Percentiles rank a stretch among this genome's conserved stretches.
phyloP scores from a whole-genome alignment of 2,888 invertebrate species.

The Torymus aiolomorphi region DNA sequence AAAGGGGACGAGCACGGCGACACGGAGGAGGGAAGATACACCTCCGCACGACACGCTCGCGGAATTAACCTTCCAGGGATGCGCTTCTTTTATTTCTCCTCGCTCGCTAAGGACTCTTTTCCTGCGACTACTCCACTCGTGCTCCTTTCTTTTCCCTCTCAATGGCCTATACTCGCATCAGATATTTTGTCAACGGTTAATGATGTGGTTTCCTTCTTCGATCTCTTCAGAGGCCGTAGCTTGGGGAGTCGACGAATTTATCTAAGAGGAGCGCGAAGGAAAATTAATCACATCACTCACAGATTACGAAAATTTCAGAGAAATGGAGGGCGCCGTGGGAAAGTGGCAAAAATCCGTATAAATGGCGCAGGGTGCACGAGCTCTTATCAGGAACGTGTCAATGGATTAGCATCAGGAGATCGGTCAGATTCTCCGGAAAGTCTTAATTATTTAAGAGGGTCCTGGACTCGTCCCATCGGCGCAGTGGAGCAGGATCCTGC shows the following conservation, averaged over 20 bases:
- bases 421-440: constrained; percentile 52
- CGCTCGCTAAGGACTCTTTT: neutral
- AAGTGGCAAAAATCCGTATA: constrained; percentile 20
- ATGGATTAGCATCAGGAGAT: constrained; percentile 52
- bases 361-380: neutral
- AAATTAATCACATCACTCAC: neutral
- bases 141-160: constrained; percentile 41
- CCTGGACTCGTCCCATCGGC: constrained; percentile 50
- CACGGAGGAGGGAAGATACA: constrained; percentile 59
- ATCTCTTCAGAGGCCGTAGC: too few species aligned
- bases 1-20: constrained; percentile 6
- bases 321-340: constrained; percentile 19
- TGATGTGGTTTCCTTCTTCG: too few species aligned
- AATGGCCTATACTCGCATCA: too few species aligned
- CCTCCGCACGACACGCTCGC: constrained; percentile 53
- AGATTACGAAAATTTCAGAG: neutral
- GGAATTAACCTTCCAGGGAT: constrained; percentile 69
- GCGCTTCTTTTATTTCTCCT: constrained; percentile 51
- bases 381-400: constrained; percentile 46
- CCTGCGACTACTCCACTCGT: constrained; percentile 30
- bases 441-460: constrained; percentile 53
- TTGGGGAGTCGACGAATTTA: neutral
- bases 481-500: constrained; percentile 56
- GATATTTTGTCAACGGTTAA: too few species aligned
- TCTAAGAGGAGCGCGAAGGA: neutral